These are phyloP conservation scores for Drosophila sechellia DNA, from an alignment of 1,140 invertebrate species.

Conservation along the genomic window DNA sequence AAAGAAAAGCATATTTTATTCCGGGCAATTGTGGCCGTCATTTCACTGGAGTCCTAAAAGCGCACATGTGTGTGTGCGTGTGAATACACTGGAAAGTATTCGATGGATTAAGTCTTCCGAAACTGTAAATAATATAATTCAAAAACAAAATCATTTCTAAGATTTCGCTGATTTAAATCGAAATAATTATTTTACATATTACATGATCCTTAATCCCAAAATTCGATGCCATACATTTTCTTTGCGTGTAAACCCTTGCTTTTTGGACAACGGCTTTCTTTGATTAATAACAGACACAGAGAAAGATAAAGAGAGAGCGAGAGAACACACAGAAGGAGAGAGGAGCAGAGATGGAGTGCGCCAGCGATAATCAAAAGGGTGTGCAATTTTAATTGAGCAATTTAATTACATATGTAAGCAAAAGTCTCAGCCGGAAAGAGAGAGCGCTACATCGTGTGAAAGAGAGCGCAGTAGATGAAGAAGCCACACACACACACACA, in stretches of 20 bases:
- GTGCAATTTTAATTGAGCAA: constrained; percentile 85
- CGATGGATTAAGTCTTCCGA: too few relatives aligned
- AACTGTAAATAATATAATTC: too few relatives aligned
- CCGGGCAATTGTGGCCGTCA: constrained; percentile 66
- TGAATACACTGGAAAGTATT: constrained; percentile 2
- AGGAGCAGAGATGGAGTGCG: constrained; percentile 31
- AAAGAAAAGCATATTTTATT: constrained; percentile 49
- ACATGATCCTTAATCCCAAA: too few relatives aligned
- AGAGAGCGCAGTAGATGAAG: not conserved
- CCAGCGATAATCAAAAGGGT: constrained; percentile 84
- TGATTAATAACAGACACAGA: constrained; percentile 62
- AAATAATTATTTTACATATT: too few relatives aligned
- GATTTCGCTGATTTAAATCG: too few relatives aligned
- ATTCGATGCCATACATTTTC: too few relatives aligned
- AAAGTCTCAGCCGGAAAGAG: constrained; percentile 51
- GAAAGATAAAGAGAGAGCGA: constrained; percentile 1
- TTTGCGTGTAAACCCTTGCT: constrained; percentile 4
- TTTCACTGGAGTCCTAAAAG: constrained; percentile 35
- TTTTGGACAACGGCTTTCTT: constrained; percentile 66
- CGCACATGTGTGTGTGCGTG: constrained; percentile 4
- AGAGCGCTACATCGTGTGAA: not conserved
- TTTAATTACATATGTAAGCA: constrained; percentile 84
- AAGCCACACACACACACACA: constrained; percentile 4
- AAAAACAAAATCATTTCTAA: too few relatives aligned
- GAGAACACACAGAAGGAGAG: not conserved